These are phyloP conservation scores for Bunonema sp. DNA, from an alignment of 2,888 invertebrate genomes.

Conservation along the genomic window DNA sequence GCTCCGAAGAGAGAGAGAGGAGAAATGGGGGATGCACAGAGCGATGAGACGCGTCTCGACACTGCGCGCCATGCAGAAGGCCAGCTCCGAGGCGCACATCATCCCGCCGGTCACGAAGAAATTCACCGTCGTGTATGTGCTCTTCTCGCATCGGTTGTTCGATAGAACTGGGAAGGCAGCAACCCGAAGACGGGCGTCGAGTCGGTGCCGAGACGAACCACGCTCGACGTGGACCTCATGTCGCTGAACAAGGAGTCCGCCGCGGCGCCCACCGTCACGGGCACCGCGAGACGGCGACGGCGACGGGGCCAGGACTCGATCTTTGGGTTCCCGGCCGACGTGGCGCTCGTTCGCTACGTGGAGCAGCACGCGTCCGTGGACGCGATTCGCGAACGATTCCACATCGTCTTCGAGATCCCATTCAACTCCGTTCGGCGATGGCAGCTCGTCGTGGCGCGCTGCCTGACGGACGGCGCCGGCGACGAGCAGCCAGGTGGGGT, in stretches of 20 bases:
- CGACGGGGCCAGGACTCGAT: slow-evolving; percentile 16
- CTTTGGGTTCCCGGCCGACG: slow-evolving; percentile 34
- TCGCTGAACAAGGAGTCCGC: no score
- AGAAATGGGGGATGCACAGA: no score
- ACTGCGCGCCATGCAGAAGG: slow-evolving; percentile 28
- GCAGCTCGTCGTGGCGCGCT: slow-evolving; percentile 30
- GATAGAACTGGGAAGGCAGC: slow-evolving; percentile 7
- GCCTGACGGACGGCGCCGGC: slow-evolving; percentile 13
- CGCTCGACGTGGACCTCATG: slow-evolving; percentile 2
- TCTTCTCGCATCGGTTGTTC: background rate
- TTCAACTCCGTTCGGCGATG: slow-evolving; percentile 39
- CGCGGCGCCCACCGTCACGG: no score
- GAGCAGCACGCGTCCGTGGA: slow-evolving; percentile 30
- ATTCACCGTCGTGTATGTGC: slow-evolving; percentile 31
- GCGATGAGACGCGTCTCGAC: slow-evolving; percentile 22
- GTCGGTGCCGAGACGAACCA: slow-evolving; percentile 18
- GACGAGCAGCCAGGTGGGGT: slow-evolving; percentile 4
- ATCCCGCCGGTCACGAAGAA: slow-evolving; percentile 28
- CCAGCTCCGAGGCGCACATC: slow-evolving; percentile 17
- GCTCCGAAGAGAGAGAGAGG: no score
- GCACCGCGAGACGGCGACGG: no score
- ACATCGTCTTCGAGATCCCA: slow-evolving; percentile 33
- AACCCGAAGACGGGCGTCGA: slow-evolving; percentile 25
- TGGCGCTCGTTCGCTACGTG: slow-evolving; percentile 36
- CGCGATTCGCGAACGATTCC: slow-evolving; percentile 31